phyloP scores from a whole-genome alignment of 2,797 vertebrate genomes.

The Lophura swinhoii region DNA sequence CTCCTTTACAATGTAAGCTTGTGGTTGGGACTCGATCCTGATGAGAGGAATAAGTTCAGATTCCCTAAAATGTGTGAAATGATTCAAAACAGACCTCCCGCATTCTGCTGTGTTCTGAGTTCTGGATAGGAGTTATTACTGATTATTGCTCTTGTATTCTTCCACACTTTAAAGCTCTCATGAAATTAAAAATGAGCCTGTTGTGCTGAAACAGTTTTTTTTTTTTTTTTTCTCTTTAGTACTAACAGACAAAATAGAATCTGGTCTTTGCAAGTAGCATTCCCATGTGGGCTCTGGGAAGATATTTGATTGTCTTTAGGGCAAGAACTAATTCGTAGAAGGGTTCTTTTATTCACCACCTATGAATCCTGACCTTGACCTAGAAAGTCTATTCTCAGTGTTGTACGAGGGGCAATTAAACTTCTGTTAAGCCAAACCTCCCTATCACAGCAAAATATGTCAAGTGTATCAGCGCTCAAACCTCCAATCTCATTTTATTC shows the following conservation, averaged over 20 bases:
- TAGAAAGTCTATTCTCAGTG: background rate
- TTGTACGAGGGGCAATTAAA: constrained; percentile 48
- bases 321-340: constrained; percentile 28
- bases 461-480: constrained; percentile 15
- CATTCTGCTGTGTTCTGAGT: background rate
- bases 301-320: background rate
- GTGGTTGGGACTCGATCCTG: background rate
- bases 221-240: background rate
- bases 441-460: constrained; percentile 16
- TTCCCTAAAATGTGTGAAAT: background rate
- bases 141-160: background rate
- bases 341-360: constrained; percentile 22
- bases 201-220: background rate
- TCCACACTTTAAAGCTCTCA: background rate
- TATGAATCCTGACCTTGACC: constrained; percentile 25
- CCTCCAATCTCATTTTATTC: constrained; percentile 13
- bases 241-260: background rate
- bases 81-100: background rate
- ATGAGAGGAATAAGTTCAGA: background rate
- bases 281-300: background rate
- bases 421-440: constrained; percentile 17
- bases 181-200: constrained; percentile 9
- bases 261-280: background rate
- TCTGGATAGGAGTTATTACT: background rate
- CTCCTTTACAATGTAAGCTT: background rate